Conservation (phyloP, 2,797 vertebrate species). For the Poeciliopsis turneri region DNA sequence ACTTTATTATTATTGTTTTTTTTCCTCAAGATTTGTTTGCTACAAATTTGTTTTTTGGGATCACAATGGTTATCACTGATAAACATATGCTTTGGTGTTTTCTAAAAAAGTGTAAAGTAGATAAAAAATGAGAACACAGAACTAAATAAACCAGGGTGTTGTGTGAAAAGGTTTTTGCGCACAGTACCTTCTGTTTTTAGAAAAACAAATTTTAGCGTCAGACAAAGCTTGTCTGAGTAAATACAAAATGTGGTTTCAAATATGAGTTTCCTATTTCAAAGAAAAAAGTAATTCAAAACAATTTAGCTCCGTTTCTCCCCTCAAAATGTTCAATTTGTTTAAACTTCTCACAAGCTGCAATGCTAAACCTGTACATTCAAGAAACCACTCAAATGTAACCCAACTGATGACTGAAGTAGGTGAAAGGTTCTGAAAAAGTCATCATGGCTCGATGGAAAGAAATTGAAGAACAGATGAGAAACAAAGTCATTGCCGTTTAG, state of each 20-base stretch:
- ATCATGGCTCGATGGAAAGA: too few relatives aligned
- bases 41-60: not conserved
- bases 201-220: not conserved
- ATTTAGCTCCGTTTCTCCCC: not conserved
- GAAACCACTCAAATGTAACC: not conserved
- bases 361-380: not conserved
- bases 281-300: not conserved
- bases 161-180: not conserved
- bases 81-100: not conserved
- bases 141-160: not conserved
- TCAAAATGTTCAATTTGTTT: not conserved
- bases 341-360: not conserved
- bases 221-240: not conserved
- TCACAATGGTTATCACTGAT: not conserved
- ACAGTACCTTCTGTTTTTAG: not conserved
- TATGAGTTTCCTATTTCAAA: not conserved
- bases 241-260: not conserved
- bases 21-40: too few relatives aligned
- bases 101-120: not conserved
- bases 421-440: too few relatives aligned
- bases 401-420: too few relatives aligned
- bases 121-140: not conserved
- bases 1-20: too few relatives aligned
- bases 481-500: too few relatives aligned
- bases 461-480: too few relatives aligned